Conservation (phyloP, 2,797 vertebrate genomes). For the Chloroceryle inda region DNA sequence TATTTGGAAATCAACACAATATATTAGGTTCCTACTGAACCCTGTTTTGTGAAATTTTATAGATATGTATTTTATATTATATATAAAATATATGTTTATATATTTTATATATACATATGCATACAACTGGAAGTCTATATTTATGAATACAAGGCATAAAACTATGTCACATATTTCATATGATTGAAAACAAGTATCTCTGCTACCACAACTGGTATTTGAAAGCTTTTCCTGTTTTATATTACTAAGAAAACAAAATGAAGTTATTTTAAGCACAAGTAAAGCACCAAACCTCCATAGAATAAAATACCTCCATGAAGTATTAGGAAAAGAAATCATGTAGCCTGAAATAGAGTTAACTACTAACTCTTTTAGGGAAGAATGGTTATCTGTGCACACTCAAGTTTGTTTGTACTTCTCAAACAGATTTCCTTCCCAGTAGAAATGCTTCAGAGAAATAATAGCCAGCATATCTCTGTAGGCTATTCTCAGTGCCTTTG, state of each 20-base stretch:
- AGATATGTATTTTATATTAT: no score
- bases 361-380: not conserved
- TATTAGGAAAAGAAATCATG: not conserved
- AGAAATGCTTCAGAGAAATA: no score
- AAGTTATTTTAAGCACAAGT: not conserved
- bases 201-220: not conserved
- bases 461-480: no score
- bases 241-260: not conserved
- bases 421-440: no score
- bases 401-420: no score
- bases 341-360: not conserved
- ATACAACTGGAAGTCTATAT: not conserved
- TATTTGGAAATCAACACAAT: not conserved
- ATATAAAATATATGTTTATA: no score
- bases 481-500: no score
- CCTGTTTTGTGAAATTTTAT: not conserved
- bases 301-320: not conserved
- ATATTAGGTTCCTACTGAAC: not conserved
- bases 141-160: not conserved
- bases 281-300: not conserved
- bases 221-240: not conserved
- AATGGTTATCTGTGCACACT: no score
- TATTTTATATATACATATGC: not conserved
- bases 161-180: not conserved
- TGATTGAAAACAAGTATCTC: not conserved